Evolutionary conservation across 2,797 vertebrate genomes (phyloP), one percentile per base, ranked within the genome.

Genomic region (Bovichtus diacanthus): DNA sequence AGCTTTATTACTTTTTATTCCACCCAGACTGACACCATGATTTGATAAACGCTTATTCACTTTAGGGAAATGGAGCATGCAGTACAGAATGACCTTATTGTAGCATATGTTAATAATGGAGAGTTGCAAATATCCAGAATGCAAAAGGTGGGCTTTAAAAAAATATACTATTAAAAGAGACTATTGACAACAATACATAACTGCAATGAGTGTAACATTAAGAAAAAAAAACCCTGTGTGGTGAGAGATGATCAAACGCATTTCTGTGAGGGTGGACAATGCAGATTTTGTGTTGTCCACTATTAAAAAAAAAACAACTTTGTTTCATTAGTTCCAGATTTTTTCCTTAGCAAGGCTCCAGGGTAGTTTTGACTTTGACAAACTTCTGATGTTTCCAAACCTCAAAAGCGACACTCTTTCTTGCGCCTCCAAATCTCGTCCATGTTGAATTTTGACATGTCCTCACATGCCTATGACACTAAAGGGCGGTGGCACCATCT

Each of bases 401-500:
- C 21, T 58, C 53, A 34, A 51, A 81, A 71, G 54, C 54, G 60
- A 61, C 55, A 43, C 74, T 70, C 46, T n/a, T 68, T 54, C 27
- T 21, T 64, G 68, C 21, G n/a, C 73, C 46, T 84, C 71, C 7
- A 38, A 55, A 76, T 83, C 58, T 56, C 63, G 47, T 77, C 78
- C 51, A 59, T 21, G 34, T 60, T 79, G 47, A 67, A 68, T 66
- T 53, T 15, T 25, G 65, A 81, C 84, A 78, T 78, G 79, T 82
- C 66, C 66, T 83, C 86, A 56, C 90, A 86, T 19, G 47, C 66
- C 70, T 71, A 18, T 39, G 83, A 89, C 90, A 84, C 79, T 83
- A 84, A 84, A 88, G 83, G 88, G 85, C 43, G 23, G 73, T 67
- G 83, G 81, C 77, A 77, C 63, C 77, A 60, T 84, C 83, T 92